Percentiles rank a stretch among this genome's conserved stretches.
Evolutionary conservation across 2,113 vertebrate species (phyloP).

Genomic region (Pipa parva): DNA sequence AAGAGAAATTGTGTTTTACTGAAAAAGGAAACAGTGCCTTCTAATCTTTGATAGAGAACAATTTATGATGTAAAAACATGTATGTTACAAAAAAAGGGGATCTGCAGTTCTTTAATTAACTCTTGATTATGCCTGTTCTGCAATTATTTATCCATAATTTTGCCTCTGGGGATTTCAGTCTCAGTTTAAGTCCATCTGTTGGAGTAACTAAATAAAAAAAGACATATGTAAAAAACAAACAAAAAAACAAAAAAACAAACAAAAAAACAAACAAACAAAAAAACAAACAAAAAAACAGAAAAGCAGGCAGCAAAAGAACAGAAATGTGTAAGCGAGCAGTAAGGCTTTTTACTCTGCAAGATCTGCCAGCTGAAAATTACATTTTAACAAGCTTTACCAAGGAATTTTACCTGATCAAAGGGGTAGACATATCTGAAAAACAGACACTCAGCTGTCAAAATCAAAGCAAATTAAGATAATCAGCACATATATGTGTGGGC

Average conservation of each 20-base stretch:
- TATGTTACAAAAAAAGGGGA: too few species aligned
- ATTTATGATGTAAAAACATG: too few species aligned
- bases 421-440: background rate
- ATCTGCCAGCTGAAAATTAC: conserved; percentile 4
- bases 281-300: conserved; percentile 30
- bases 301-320: conserved; percentile 2
- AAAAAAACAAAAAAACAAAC: conserved; percentile 31
- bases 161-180: conserved; percentile 39
- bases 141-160: conserved; percentile 47
- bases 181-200: conserved; percentile 53
- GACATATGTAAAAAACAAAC: too few species aligned
- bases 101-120: conserved; percentile 39
- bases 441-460: too few species aligned
- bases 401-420: background rate
- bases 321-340: conserved; percentile 6
- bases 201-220: conserved; percentile 45
- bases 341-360: background rate
- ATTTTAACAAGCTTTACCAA: conserved; percentile 2
- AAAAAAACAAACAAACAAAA: background rate
- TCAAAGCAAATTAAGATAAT: too few species aligned
- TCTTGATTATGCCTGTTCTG: conserved; percentile 47
- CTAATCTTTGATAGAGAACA: too few species aligned
- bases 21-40: too few species aligned
- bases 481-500: too few species aligned
- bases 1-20: too few species aligned